phyloP scores from a whole-genome alignment of 2,113 vertebrate genomes.

The Conger conger region DNA sequence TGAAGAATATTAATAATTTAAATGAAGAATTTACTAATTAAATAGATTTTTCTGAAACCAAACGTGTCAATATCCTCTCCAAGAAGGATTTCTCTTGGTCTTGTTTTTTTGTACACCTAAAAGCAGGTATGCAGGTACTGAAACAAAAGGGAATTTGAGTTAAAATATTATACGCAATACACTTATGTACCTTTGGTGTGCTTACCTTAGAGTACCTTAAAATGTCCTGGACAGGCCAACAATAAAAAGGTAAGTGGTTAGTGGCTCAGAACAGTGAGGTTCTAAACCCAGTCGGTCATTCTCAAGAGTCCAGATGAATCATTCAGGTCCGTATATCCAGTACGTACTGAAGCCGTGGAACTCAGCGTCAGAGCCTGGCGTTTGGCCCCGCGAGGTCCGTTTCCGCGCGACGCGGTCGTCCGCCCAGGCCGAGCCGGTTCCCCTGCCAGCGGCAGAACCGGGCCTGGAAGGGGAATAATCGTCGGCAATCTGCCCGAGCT shows the following conservation, averaged over 20 bases:
- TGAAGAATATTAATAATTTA: too few relatives aligned
- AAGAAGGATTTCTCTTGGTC: too few relatives aligned
- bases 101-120: too few relatives aligned
- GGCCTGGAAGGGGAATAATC: not conserved
- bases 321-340: not conserved
- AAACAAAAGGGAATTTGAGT: too few relatives aligned
- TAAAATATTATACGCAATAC: not conserved
- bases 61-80: too few relatives aligned
- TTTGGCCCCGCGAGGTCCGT: not conserved
- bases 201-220: not conserved
- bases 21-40: too few relatives aligned
- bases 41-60: too few relatives aligned
- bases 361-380: not conserved
- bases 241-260: not conserved
- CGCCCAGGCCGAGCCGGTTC: too few relatives aligned
- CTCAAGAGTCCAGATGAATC: not conserved
- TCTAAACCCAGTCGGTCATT: not conserved
- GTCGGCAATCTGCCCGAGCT: not conserved
- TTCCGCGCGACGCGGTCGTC: not conserved
- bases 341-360: not conserved
- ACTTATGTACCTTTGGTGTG: not conserved
- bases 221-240: not conserved
- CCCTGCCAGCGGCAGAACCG: too few relatives aligned
- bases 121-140: too few relatives aligned
- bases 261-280: not conserved